Percentiles rank a stretch among this genome's conserved stretches.
Evolutionary conservation across 1,140 invertebrate species (phyloP).

Genomic region (Kradibia gibbosae): DNA sequence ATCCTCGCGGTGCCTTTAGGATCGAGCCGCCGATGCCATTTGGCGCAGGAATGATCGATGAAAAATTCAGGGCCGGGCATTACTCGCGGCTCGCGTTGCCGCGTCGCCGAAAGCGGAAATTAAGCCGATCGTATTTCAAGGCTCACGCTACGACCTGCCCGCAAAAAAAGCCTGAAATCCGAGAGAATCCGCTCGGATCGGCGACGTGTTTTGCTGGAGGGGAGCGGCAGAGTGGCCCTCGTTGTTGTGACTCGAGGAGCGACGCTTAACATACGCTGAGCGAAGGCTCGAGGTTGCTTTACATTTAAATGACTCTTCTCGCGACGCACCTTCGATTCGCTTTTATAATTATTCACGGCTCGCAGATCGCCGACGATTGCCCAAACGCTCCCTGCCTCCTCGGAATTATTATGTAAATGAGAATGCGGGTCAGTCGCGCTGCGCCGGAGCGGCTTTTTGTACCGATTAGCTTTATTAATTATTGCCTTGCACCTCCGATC

Average conservation of each 20-base stretch:
- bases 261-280: background rate
- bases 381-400: background rate
- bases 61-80: no score
- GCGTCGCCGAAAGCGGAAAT: no score
- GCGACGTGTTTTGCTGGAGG: background rate
- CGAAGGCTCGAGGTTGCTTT: background rate
- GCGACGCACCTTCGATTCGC: background rate
- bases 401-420: slow-evolving; percentile 8
- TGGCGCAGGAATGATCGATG: no score
- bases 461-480: background rate
- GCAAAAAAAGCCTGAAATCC: no score
- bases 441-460: background rate
- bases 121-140: slow-evolving; percentile 33
- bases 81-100: no score
- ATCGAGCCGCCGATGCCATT: no score
- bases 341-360: background rate
- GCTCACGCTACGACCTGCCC: background rate
- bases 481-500: background rate
- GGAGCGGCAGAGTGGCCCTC: background rate
- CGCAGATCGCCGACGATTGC: background rate
- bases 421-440: background rate
- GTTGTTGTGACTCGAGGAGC: no score
- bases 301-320: background rate
- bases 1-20: no score
- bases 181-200: background rate